Evolutionary conservation across 2,797 vertebrate species (phyloP).

Genomic region (Pseudochirops cupreus): DNA sequence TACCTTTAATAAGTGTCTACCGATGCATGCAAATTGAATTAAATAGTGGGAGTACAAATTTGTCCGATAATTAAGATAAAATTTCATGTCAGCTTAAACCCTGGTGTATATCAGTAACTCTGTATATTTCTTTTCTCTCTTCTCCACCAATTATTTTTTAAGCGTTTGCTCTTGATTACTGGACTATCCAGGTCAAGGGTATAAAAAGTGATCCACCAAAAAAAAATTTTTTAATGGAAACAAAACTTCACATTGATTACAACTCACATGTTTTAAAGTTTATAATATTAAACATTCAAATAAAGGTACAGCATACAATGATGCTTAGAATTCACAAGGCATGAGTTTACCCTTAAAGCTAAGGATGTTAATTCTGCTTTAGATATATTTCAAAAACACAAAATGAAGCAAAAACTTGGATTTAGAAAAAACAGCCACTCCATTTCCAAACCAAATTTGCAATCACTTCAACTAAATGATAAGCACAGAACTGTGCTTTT

Average conservation of each 20-base stretch:
- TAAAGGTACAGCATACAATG: constrained; percentile 46
- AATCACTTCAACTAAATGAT: constrained; percentile 38
- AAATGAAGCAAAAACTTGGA: constrained; percentile 68
- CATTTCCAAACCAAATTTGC: constrained; percentile 59
- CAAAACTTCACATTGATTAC: constrained; percentile 62
- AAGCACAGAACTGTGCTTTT: constrained; percentile 4
- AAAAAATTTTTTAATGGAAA: constrained; percentile 69
- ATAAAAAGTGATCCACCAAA: constrained; percentile 68
- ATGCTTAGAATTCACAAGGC: constrained; percentile 50
- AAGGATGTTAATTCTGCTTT: constrained; percentile 56
- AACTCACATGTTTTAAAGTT: constrained; percentile 66
- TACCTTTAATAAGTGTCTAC: constrained; percentile 92
- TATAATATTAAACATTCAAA: constrained; percentile 65
- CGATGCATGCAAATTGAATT: constrained; percentile 93
- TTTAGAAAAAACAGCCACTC: constrained; percentile 72
- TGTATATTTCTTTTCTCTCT: constrained; percentile 84
- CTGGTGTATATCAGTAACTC: constrained; percentile 89
- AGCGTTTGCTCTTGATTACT: constrained; percentile 83
- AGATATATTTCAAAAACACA: background rate
- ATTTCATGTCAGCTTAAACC: constrained; percentile 90
- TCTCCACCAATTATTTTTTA: constrained; percentile 85
- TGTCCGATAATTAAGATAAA: constrained; percentile 93
- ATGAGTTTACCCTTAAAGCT: constrained; percentile 49
- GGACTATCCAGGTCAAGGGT: constrained; percentile 73
- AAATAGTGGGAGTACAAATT: constrained; percentile 92